Conservation (phyloP, 2,113 vertebrate species). For the Misgurnus anguillicaudatus region DNA sequence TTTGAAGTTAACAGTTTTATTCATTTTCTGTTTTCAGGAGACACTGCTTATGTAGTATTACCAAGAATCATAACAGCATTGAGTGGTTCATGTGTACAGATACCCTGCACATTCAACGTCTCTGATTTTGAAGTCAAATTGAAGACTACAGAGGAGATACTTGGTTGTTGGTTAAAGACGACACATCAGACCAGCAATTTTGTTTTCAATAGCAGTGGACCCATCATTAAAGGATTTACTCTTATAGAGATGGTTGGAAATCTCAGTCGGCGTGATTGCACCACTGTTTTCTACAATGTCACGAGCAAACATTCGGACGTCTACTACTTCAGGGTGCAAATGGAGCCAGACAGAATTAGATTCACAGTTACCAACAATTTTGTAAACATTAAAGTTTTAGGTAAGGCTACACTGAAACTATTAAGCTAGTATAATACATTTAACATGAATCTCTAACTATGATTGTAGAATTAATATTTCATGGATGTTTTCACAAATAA, state of each 20-base stretch:
- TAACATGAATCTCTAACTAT: no score
- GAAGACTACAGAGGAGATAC: accelerated
- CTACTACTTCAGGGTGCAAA: conserved; percentile 1
- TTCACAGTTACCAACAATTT: neutral
- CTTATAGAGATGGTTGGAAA: conserved; percentile 1
- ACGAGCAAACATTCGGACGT: neutral
- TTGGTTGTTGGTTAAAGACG: neutral
- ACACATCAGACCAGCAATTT: accelerated
- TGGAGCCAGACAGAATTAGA: neutral
- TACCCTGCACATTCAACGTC: conserved; percentile 19
- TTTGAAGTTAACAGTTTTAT: no score
- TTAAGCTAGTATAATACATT: no score
- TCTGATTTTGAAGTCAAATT: neutral
- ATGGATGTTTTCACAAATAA: neutral
- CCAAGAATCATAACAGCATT: neutral
- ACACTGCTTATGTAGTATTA: accelerated
- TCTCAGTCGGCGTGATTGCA: neutral
- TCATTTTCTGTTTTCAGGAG: neutral
- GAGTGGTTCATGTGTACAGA: conserved; percentile 40
- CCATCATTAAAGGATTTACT: neutral
- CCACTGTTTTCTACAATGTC: conserved; percentile 14
- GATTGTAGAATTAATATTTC: no score
- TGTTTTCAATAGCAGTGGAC: neutral
- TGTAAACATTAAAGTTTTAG: neutral
- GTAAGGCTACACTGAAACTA: neutral